phyloP scores from a whole-genome alignment of 2,888 invertebrate species.

The Himalopsyche anomala region DNA sequence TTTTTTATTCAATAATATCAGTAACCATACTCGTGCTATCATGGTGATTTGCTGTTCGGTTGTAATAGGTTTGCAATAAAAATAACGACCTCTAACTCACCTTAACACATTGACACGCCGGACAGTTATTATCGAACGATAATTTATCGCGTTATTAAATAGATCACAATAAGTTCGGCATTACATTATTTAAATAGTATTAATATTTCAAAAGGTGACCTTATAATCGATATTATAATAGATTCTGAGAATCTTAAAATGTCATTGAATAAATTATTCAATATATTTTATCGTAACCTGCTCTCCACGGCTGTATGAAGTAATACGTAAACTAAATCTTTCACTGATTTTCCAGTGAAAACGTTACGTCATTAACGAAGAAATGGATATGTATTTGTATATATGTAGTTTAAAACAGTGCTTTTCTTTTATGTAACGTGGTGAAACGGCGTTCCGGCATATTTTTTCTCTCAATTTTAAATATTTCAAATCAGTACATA shows the following conservation, averaged over 20 bases:
- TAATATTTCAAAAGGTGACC: background rate
- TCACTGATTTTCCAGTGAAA: too few species aligned
- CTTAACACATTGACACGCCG: background rate
- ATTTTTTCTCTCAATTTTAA: too few species aligned
- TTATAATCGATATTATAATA: background rate
- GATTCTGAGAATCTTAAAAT: background rate
- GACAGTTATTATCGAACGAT: background rate
- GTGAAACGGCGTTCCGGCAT: too few species aligned
- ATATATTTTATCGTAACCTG: background rate
- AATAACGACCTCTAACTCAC: background rate
- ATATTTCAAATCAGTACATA: too few species aligned
- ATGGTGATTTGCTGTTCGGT: background rate
- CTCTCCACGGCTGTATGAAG: too few species aligned
- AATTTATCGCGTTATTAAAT: slow-evolving; percentile 4
- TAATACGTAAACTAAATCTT: too few species aligned
- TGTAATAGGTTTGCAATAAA: background rate
- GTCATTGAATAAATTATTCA: background rate
- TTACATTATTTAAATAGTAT: background rate
- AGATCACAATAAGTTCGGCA: background rate
- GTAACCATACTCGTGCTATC: background rate
- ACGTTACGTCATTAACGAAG: too few species aligned
- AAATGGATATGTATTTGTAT: too few species aligned
- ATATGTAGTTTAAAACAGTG: too few species aligned
- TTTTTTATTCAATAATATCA: slow-evolving; percentile 28
- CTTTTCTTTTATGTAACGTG: too few species aligned